These are phyloP conservation scores for Pyrgus malvae DNA, from an alignment of 2,888 invertebrate species.

Conservation along the genomic window DNA sequence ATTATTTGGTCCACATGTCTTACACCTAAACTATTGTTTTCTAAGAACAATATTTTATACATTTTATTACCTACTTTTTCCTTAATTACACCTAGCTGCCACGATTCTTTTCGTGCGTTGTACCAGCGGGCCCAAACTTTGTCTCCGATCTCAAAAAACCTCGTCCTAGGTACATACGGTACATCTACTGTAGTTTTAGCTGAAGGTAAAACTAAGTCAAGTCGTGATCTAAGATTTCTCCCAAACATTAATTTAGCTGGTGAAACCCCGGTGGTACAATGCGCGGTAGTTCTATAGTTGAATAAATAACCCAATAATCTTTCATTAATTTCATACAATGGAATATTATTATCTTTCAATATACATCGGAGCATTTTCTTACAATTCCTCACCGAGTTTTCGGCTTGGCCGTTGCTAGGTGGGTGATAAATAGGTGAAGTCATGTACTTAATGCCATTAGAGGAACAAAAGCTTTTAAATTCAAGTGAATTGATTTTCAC, in stretches of 20 bases:
- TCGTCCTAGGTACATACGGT: slow-evolving; percentile 25
- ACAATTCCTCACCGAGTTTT: slow-evolving; percentile 19
- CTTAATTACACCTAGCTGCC: slow-evolving; percentile 22
- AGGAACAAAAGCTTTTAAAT: background rate
- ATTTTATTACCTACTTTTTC: slow-evolving; percentile 28
- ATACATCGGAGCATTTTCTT: slow-evolving; percentile 10
- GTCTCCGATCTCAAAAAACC: slow-evolving; percentile 23
- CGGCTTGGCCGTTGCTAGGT: slow-evolving; percentile 31
- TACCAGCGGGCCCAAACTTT: slow-evolving; percentile 30
- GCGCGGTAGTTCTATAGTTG: slow-evolving; percentile 10
- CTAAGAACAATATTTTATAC: slow-evolving; percentile 19
- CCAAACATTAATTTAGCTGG: slow-evolving; percentile 37
- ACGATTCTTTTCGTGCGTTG: slow-evolving; percentile 20
- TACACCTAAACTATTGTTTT: slow-evolving; percentile 1
- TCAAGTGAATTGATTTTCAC: background rate
- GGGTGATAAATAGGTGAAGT: slow-evolving; percentile 35
- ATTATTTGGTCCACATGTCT: slow-evolving; percentile 27
- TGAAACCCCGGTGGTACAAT: slow-evolving; percentile 36
- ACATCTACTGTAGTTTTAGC: slow-evolving; percentile 30
- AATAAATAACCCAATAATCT: background rate
- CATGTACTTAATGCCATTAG: slow-evolving; percentile 20
- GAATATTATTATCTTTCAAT: slow-evolving; percentile 24
- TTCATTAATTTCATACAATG: background rate
- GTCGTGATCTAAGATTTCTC: slow-evolving; percentile 22
- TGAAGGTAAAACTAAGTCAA: slow-evolving; percentile 2